A percentile compares a stretch with the other conserved stretches of the same genome.
phyloP scores from a whole-genome alignment of 2,797 vertebrate species.

The Chaetodon trifasciatus region DNA sequence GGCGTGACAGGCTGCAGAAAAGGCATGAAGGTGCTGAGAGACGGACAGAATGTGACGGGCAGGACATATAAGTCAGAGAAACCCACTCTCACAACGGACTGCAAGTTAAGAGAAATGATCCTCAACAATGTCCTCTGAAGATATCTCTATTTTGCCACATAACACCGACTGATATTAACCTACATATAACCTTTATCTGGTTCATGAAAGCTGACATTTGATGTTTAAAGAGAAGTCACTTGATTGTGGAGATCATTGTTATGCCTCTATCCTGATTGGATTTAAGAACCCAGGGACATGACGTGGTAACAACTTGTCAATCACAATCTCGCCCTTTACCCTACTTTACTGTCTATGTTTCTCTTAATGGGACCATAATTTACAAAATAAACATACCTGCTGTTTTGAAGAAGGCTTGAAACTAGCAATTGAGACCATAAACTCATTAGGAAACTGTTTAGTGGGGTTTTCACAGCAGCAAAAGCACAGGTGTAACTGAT shows the following conservation, averaged over 20 bases:
- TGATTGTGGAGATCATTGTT: background rate
- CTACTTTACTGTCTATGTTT: too few relatives aligned
- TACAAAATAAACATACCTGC: too few relatives aligned
- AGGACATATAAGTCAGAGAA: conserved; percentile 15
- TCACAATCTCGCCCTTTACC: too few relatives aligned
- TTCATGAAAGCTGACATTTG: background rate
- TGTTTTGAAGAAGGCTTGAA: too few relatives aligned
- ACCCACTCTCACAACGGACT: background rate
- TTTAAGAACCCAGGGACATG: too few relatives aligned
- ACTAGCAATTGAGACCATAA: too few relatives aligned
- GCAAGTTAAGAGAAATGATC: background rate
- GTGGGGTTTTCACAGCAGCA: background rate
- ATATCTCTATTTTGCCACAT: background rate
- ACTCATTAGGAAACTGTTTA: too few relatives aligned
- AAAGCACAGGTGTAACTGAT: background rate
- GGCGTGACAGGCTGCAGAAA: conserved; percentile 26
- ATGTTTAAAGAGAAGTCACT: background rate
- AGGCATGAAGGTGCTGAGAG: conserved; percentile 40
- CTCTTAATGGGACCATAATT: too few relatives aligned
- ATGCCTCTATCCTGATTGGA: too few relatives aligned
- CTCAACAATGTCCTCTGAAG: background rate
- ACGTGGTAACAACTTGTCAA: too few relatives aligned
- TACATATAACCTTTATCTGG: background rate
- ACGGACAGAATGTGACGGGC: conserved; percentile 23
- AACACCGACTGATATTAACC: background rate